phyloP scores from a whole-genome alignment of 2,113 vertebrate species.

The Ardeotis arabs region DNA sequence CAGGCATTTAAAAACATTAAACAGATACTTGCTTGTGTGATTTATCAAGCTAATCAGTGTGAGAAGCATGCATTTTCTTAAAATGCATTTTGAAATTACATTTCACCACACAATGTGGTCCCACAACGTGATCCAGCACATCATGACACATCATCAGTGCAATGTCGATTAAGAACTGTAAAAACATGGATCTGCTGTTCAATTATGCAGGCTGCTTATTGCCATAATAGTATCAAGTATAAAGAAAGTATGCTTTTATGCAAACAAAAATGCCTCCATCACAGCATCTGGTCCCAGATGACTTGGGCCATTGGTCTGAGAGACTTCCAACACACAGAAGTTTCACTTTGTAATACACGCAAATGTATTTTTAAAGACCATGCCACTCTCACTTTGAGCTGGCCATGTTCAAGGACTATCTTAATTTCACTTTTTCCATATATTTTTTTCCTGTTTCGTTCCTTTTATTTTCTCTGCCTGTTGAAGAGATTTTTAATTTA shows the following conservation, averaged over 20 bases:
- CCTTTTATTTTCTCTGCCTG: not conserved
- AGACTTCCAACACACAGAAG: not conserved
- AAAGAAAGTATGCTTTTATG: not conserved
- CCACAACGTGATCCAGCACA: not conserved
- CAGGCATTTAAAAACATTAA: not conserved
- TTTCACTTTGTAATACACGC: not conserved
- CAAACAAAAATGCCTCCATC: not conserved
- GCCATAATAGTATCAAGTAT: not conserved
- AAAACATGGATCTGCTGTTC: not conserved
- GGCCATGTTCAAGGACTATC: not conserved
- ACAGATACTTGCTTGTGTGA: too few species aligned
- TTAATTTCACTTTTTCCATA: not conserved
- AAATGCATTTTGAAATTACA: not conserved
- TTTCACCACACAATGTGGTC: not conserved
- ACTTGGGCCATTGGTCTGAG: not conserved
- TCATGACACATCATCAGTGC: fast-evolving
- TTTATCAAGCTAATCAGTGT: not conserved
- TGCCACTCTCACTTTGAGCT: not conserved
- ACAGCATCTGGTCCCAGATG: not conserved
- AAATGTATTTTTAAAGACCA: not conserved
- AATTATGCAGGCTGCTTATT: not conserved
- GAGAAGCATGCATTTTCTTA: not conserved
- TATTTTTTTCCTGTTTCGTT: not conserved
- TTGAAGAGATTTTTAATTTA: not conserved
- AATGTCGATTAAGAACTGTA: not conserved